Conservation (phyloP, 2,888 invertebrate genomes). For the Cepaea hortensis region DNA sequence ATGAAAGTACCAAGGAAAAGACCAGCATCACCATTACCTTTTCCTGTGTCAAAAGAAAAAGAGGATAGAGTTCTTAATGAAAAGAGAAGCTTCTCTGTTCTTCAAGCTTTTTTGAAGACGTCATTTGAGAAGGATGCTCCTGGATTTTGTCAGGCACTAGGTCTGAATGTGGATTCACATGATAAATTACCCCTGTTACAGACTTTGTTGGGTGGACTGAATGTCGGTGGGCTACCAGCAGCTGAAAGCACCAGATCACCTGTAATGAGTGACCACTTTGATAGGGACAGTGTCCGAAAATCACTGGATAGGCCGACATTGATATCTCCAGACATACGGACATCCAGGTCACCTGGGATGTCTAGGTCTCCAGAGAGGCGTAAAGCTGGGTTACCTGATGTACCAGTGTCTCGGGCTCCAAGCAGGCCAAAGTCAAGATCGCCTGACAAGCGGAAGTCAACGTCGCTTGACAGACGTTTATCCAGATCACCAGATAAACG, state of each 20-base stretch:
- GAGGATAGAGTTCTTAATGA: conserved; percentile 12
- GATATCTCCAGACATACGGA: background rate
- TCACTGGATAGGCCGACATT: background rate
- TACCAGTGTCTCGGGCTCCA: background rate
- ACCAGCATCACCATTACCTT: conserved; percentile 26
- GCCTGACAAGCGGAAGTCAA: background rate
- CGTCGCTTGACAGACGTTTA: background rate
- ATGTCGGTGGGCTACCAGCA: background rate
- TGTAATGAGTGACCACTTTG: background rate
- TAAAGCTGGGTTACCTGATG: background rate
- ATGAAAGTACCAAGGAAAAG: conserved; percentile 6
- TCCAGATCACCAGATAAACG: background rate
- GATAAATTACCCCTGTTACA: background rate
- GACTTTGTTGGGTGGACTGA: background rate
- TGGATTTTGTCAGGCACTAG: background rate
- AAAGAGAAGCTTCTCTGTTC: background rate
- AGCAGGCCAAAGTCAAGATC: background rate
- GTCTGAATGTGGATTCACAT: background rate
- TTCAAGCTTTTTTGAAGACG: background rate
- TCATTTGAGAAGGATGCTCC: background rate
- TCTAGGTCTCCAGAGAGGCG: background rate
- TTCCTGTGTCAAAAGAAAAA: background rate
- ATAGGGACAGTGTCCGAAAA: background rate
- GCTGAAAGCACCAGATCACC: conserved; percentile 20
- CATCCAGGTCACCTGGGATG: background rate